A percentile compares a stretch with the other conserved stretches of the same genome.
These are phyloP conservation scores for Orius insidiosus DNA, from an alignment of 1,140 invertebrate genomes.

Conservation along the genomic window DNA sequence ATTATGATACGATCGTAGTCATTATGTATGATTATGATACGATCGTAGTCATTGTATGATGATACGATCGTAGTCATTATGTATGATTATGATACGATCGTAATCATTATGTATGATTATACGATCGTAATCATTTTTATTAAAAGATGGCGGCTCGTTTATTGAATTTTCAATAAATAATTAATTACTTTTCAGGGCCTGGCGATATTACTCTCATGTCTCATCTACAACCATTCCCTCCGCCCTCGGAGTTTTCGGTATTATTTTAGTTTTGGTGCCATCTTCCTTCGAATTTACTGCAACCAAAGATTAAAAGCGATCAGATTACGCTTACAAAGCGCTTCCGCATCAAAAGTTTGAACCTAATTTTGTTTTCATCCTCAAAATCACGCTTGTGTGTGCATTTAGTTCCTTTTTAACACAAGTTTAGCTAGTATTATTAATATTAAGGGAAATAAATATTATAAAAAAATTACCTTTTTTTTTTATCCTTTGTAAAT, in stretches of 20 bases:
- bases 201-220: constrained; percentile 84
- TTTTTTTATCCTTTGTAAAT: constrained; percentile 13
- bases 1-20: too few relatives aligned
- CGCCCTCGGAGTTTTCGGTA: constrained; percentile 58
- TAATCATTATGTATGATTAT: too few relatives aligned
- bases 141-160: background rate
- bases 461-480: constrained; percentile 6
- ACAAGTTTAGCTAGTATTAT: constrained; percentile 1
- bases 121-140: too few relatives aligned
- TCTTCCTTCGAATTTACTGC: constrained; percentile 77
- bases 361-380: too few relatives aligned
- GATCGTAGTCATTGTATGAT: too few relatives aligned
- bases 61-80: too few relatives aligned
- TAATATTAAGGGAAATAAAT: constrained; percentile 1
- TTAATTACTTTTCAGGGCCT: constrained; percentile 41
- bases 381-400: background rate
- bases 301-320: constrained; percentile 43
- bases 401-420: background rate
- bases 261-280: constrained; percentile 68
- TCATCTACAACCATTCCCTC: constrained; percentile 83
- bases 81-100: too few relatives aligned
- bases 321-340: constrained; percentile 10
- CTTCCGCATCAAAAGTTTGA: constrained; percentile 10
- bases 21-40: too few relatives aligned
- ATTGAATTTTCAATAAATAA: constrained; percentile 8